Conservation (phyloP, 2,113 vertebrate genomes). For the Tachycineta bicolor region DNA sequence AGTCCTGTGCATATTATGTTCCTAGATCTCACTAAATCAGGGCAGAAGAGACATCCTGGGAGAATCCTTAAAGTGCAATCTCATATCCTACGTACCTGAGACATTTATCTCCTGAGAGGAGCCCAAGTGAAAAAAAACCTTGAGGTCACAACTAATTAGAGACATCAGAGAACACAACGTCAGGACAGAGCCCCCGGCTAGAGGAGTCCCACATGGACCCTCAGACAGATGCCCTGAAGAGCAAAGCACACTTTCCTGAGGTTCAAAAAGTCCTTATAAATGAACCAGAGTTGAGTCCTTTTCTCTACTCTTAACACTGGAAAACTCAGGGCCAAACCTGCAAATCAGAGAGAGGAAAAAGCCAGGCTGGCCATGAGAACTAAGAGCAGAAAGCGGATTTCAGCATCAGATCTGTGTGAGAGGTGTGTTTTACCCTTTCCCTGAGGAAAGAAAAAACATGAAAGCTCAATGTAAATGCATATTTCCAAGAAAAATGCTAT, state of each 20-base stretch:
- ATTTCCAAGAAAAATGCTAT: slow-evolving; percentile 13
- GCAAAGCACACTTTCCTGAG: not conserved
- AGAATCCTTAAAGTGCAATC: not conserved
- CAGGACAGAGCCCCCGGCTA: not conserved
- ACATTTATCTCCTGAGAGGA: not conserved
- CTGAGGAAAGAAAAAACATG: not conserved
- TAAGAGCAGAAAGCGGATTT: not conserved
- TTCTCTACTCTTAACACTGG: not conserved
- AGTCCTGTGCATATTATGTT: not conserved
- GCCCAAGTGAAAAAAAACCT: not conserved
- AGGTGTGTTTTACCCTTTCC: not conserved
- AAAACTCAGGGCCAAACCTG: not conserved
- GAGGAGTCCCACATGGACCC: not conserved
- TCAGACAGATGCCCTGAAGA: not conserved
- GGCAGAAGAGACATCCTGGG: not conserved
- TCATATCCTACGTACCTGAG: not conserved
- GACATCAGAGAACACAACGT: not conserved
- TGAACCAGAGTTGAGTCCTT: not conserved
- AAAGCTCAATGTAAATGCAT: not conserved
- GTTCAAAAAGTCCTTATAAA: not conserved
- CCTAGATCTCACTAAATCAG: not conserved
- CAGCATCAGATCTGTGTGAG: not conserved
- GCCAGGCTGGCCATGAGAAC: not conserved
- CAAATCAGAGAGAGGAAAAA: not conserved
- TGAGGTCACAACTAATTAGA: not conserved